Conservation (phyloP, 2,113 vertebrate genomes). For the Chaetorhynchus papuensis region DNA sequence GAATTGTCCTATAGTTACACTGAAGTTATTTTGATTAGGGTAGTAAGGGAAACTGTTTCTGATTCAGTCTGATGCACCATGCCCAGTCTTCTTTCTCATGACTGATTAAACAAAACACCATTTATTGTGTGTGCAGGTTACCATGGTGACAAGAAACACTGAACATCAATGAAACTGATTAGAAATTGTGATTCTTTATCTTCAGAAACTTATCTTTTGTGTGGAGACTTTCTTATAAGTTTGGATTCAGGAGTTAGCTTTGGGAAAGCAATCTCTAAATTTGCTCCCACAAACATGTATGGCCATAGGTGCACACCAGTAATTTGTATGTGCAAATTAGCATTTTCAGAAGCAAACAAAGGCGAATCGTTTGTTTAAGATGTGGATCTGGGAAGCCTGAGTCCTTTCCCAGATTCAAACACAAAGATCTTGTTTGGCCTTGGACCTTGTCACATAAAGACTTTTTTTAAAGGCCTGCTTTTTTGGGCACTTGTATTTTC, state of each 20-base stretch:
- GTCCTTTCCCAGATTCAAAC: constrained; percentile 10
- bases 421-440: constrained; percentile 25
- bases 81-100: constrained; percentile 33
- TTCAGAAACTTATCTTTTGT: constrained; percentile 1
- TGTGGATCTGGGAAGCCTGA: background rate
- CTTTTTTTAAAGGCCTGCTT: background rate
- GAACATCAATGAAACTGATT: constrained; percentile 48
- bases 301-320: background rate
- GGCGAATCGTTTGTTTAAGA: background rate
- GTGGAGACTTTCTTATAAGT: background rate
- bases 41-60: constrained; percentile 33
- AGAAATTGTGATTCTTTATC: constrained; percentile 28
- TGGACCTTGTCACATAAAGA: constrained; percentile 2
- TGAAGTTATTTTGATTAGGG: constrained; percentile 19
- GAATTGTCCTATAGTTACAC: constrained; percentile 11
- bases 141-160: background rate
- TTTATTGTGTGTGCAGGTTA: constrained; percentile 18
- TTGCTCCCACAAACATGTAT: background rate
- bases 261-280: background rate
- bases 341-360: constrained; percentile 38
- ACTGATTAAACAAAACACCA: constrained; percentile 54
- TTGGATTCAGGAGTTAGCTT: background rate
- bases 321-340: background rate
- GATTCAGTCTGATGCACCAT: constrained; percentile 47
- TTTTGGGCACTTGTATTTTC: background rate